Evolutionary conservation across 1,140 invertebrate genomes (phyloP), one percentile per base, ranked within the genome.

Genomic region (Cherax quadricarinatus): DNA sequence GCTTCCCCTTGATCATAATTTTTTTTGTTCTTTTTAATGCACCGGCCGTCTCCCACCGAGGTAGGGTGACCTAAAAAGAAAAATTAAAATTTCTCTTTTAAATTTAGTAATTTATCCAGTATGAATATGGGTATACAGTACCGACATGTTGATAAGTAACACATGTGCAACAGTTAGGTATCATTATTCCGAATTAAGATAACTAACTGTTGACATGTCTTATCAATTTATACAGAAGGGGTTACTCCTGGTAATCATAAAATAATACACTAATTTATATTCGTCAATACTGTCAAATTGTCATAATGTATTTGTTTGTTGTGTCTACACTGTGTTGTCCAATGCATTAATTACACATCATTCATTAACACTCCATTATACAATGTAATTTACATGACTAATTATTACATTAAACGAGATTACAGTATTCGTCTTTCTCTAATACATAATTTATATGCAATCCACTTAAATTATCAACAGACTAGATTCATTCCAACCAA

Each of bases 391-490:
- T 9, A 75, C 70, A 75, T 7, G 7, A 75, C 18, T n/a, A 18
- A 70, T 21, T 70, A 70, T 18, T 41, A 41, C 30, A 41, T 41
- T 41, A 41, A 41, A 41, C 30, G 30, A 41, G 30, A 41, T 41
- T 41, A 41, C 30, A 41, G 30, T 2, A 30, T 30, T 75, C 30
- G 16, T 75, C 21, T 16, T 6, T 75, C 24, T 30, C 30, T 6
- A 30, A 75, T 41, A 41, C 30, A 75, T 30, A 30, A 7, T 75
- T 75, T 4, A 30, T 48, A 83, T 83, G 51, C 18, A 83, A n/a
- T 9, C 81, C n/a, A 83, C 81, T 83, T 83, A 83, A n/a, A 83
- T 60, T 83, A 83, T 60, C 81, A 83, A 83, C 81, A 83, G 81
- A 83, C 81, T 83, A 83, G 81, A 83, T 83, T 83, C 81, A 60